Base-by-base conservation (phyloP, 1,140 invertebrate genomes). In the Lepidotrigona ventralis region DNA sequence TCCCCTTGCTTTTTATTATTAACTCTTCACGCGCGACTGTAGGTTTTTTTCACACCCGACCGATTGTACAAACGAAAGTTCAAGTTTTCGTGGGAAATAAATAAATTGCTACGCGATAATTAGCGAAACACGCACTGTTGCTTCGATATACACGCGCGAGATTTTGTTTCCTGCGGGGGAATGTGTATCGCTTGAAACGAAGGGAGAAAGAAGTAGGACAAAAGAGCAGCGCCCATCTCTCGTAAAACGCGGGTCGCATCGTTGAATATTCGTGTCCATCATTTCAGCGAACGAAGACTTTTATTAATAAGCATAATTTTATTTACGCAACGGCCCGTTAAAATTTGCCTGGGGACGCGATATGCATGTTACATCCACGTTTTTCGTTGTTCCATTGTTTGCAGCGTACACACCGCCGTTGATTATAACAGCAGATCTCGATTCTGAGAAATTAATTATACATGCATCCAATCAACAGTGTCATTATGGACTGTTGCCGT, bases 361-460 rank as follows among this genome's bases (percentile, higher is more conserved):
- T 46, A 46, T 46, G 39, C 39, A 46, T 46, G 39, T 46, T 46
- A 46, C 39, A 46, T 46, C 39, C 39, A 46, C 39, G 46, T 76
- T 54, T 33, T 69, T 33, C 60, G 11, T 23, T 15, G 3, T 46
- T 19, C 23, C 33, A 17, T 70, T 58, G 66, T 79, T 69, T 69
- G 6, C 46, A 33, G 3, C 6, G 51, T n/a, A 78, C 46, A 46
- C 68, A n/a, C 23, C 21, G 15, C 11, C 11, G 12, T 29, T 71
- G 68, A 51, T 71, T 71, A 46, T 71, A 71, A 79, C 29, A 54
- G 12, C 51, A 26, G 11, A 33, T 23, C 15, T 39, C 66, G 54
- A 58, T 51, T 33, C 71, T 64, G 79, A 53, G 71, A 75, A 81
- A 81, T 81, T 81, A 81, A 81, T 81, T 81, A 81, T 75, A 60